Conservation (phyloP, 2,113 vertebrate species). For the Tachysurus fulvidraco region DNA sequence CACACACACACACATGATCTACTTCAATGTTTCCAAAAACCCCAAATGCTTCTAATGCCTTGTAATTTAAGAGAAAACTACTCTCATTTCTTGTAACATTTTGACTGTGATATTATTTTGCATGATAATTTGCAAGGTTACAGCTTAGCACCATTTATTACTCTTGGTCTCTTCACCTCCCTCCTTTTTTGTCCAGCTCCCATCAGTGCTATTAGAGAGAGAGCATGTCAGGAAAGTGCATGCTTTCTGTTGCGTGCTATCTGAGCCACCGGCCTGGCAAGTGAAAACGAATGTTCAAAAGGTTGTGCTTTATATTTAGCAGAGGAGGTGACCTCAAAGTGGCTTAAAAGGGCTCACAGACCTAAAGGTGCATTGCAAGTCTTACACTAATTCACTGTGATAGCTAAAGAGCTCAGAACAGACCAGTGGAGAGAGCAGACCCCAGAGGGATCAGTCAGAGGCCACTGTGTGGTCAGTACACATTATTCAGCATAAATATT, state of each 20-base stretch:
- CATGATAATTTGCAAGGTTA: conserved; percentile 24
- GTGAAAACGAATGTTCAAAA: conserved; percentile 73
- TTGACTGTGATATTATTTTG: background rate
- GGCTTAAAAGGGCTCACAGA: conserved; percentile 83
- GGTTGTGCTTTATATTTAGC: conserved; percentile 76
- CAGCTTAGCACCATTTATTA: conserved; percentile 25
- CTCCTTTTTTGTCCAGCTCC: conserved; percentile 22
- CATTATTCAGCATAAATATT: conserved; percentile 84
- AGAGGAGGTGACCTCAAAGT: conserved; percentile 76
- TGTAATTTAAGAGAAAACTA: conserved; percentile 12
- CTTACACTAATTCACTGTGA: conserved; percentile 89
- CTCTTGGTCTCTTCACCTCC: conserved; percentile 29
- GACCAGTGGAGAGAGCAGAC: conserved; percentile 76
- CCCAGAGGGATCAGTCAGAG: conserved; percentile 71
- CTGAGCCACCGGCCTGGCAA: conserved; percentile 67
- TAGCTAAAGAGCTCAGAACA: conserved; percentile 86
- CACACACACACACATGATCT: conserved; percentile 1
- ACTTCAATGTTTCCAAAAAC: conserved; percentile 1
- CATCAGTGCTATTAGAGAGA: conserved; percentile 43
- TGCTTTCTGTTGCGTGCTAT: conserved; percentile 62
- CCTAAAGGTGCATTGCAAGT: conserved; percentile 89
- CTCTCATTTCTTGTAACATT: background rate
- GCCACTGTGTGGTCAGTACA: conserved; percentile 74
- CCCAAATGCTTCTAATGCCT: conserved; percentile 5
- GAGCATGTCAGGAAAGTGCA: conserved; percentile 58